A percentile compares a stretch with the other conserved stretches of the same genome.
Evolutionary conservation across 2,113 vertebrate species (phyloP).

Genomic region (Corythornis cristatus): DNA sequence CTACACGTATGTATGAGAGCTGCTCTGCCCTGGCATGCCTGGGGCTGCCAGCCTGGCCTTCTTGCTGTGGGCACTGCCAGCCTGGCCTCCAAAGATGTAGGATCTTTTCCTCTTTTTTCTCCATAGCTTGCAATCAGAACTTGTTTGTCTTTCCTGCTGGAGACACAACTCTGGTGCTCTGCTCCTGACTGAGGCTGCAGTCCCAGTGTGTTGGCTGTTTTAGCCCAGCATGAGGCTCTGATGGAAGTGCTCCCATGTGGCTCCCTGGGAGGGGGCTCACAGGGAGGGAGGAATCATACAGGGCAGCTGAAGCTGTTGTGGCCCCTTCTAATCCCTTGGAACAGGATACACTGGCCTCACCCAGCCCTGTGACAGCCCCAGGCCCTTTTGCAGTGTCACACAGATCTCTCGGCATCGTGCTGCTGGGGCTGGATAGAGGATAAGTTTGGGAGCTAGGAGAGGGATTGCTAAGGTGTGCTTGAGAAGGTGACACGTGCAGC

Average conservation of each 20-base stretch:
- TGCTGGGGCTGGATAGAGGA: not conserved
- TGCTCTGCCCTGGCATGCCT: not conserved
- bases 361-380: not conserved
- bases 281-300: not conserved
- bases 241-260: not conserved
- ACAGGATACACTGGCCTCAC: not conserved
- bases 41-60: not conserved
- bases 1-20: conserved; percentile 77
- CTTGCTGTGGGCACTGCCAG: not conserved
- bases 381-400: not conserved
- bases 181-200: not conserved
- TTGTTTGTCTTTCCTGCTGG: not conserved
- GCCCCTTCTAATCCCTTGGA: not conserved
- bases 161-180: not conserved
- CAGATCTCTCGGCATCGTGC: not conserved
- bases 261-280: not conserved
- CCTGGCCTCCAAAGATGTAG: not conserved
- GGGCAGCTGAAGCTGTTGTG: not conserved
- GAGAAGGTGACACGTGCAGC: not conserved
- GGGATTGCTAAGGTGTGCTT: not conserved
- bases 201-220: not conserved
- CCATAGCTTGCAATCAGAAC: not conserved
- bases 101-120: not conserved
- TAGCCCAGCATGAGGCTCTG: not conserved
- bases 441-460: not conserved